Percentiles rank a stretch among this genome's conserved stretches.
Conservation (phyloP, 53 echinoderm and acorn worm genomes). For the Actinopyga echinites region DNA sequence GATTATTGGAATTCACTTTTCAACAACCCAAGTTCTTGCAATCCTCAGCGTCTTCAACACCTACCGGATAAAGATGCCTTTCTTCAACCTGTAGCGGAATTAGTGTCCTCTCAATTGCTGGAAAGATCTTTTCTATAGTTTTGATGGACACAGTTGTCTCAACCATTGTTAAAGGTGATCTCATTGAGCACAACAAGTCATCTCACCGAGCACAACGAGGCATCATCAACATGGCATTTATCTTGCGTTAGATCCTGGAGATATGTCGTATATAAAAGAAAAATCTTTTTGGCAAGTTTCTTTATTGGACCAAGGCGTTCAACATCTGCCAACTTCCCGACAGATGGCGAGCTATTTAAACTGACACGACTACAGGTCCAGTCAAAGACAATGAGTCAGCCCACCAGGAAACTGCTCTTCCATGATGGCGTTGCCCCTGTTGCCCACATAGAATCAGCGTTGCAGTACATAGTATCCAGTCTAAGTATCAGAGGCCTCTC, state of each 20-base stretch:
- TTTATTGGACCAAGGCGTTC: slow-evolving; percentile 19
- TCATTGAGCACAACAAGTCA: slow-evolving; percentile 8
- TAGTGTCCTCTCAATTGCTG: slow-evolving; percentile 39
- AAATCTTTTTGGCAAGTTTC: slow-evolving; percentile 14
- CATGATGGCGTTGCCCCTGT: slow-evolving; percentile 25
- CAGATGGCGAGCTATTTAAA: slow-evolving; percentile 46
- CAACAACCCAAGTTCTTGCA: too few relatives aligned
- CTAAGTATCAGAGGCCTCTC: neutral
- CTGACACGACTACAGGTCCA: slow-evolving; percentile 30
- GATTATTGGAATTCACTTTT: too few relatives aligned
- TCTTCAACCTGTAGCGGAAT: slow-evolving; percentile 45
- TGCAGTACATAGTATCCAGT: slow-evolving; percentile 12
- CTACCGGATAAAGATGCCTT: too few relatives aligned
- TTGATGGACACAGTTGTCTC: slow-evolving; percentile 37
- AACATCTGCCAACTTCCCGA: neutral
- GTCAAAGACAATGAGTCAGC: slow-evolving; percentile 26
- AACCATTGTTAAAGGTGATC: slow-evolving; percentile 1
- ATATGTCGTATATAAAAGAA: slow-evolving; percentile 48
- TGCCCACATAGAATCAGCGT: slow-evolving; percentile 27
- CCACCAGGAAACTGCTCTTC: slow-evolving; percentile 28
- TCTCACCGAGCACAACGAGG: slow-evolving; percentile 50
- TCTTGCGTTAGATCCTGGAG: slow-evolving; percentile 37
- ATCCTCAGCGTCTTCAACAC: too few relatives aligned
- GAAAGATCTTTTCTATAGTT: slow-evolving; percentile 35
- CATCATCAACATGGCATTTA: slow-evolving; percentile 49